Evolutionary conservation across 2,888 invertebrate genomes (phyloP), one percentile per base, ranked within the genome.

Genomic region (Teleogryllus oceanicus): DNA sequence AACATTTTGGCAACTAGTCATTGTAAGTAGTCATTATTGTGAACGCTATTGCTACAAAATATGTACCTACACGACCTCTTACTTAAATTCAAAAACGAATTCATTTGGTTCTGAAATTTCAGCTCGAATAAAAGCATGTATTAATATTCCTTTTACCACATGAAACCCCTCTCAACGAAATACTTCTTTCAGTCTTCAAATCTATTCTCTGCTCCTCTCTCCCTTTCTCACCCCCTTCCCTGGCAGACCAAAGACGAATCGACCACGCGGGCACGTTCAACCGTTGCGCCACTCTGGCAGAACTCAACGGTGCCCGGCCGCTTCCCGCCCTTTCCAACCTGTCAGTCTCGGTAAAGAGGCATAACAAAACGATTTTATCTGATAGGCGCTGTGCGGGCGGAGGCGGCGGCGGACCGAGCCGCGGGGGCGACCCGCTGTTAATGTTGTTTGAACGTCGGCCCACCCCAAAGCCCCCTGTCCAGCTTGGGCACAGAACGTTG

Each of bases 311-410:
- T n/a, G 16, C 62, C 51, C 13, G 11, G 3, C 62, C 62, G 16
- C 62, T 4, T n/a, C 62, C 62, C 62, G 5, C 37, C 37, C 37
- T 37, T 37, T 62, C 62, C 62, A 18, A 62, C 62, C 62, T 62
- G 62, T 62, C 62, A 62, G 13, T 62, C 62, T 62, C 62, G n/a
- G 62, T n/a, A 62, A 62, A 62, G 62, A 62, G 62, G 62, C 62
- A 62, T 62, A 62, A 62, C 62, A 62, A 62, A 62, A 62, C 62
- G 62, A 62, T 62, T 62, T 62, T 62, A 62, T 62, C 62, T 62
- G 62, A 62, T 62, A 62, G 62, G n/a, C 62, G 62, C 51, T 2
- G 51, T 2, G 51, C 2, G 2, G 13, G 18, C 51, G 24, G 24
- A 2, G 24, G 24, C 24, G 24, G 24, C 2, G 24, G 24, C 37